Evolutionary conservation across 2,888 invertebrate genomes (phyloP).

Genomic region (Cremastinae sp.): DNA sequence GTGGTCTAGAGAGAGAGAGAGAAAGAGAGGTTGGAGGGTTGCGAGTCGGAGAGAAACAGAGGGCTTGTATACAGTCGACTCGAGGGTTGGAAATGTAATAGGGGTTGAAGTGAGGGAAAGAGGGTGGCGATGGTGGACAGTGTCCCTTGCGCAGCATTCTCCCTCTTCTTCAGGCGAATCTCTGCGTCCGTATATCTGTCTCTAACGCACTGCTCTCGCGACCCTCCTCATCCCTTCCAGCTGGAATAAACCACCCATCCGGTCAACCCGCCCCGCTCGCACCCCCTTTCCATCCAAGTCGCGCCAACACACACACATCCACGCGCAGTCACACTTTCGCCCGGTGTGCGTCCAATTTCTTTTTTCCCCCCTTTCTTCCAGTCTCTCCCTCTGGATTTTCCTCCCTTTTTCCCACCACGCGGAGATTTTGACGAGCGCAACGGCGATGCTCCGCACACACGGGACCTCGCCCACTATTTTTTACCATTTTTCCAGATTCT

Average conservation of each 20-base stretch:
- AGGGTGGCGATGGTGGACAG: slow-evolving; percentile 45
- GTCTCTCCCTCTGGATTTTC: too few species aligned
- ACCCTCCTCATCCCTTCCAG: slow-evolving; percentile 66
- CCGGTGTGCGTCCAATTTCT: slow-evolving; percentile 29
- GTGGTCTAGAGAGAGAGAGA: slow-evolving; percentile 23
- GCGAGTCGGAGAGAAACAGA: background rate
- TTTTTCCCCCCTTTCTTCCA: slow-evolving; percentile 2
- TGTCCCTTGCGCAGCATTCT: slow-evolving; percentile 58
- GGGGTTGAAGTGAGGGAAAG: slow-evolving; percentile 37
- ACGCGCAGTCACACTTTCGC: slow-evolving; percentile 39
- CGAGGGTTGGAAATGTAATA: slow-evolving; percentile 42
- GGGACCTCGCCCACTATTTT: slow-evolving; percentile 64
- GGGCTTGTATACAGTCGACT: slow-evolving; percentile 15
- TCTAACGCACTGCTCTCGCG: slow-evolving; percentile 29
- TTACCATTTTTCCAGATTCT: slow-evolving; percentile 14
- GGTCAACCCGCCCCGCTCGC: slow-evolving; percentile 66
- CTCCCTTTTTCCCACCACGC: slow-evolving; percentile 53
- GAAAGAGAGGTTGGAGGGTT: background rate
- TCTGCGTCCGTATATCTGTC: too few species aligned
- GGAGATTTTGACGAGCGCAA: slow-evolving; percentile 78
- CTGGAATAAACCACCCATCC: slow-evolving; percentile 64
- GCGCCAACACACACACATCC: slow-evolving; percentile 64
- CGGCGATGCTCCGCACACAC: slow-evolving; percentile 48
- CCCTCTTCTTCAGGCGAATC: slow-evolving; percentile 21
- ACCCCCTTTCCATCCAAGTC: slow-evolving; percentile 66